Percentiles rank a stretch among this genome's conserved stretches.
phyloP scores from a whole-genome alignment of 1,140 invertebrate species.

The Apis laboriosa region DNA sequence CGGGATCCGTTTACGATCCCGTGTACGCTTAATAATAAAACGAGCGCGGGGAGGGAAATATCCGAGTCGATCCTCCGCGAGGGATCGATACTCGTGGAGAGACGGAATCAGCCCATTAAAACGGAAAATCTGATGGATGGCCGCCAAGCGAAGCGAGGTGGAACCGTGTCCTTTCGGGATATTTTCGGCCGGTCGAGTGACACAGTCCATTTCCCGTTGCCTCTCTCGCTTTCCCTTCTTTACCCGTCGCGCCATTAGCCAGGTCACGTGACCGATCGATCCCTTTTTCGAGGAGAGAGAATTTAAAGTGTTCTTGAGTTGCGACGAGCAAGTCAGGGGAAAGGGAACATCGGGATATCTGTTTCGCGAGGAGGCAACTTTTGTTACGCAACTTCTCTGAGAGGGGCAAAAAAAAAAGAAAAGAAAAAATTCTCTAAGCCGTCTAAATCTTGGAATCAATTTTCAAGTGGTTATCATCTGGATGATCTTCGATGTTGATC shows the following conservation, averaged over 20 bases:
- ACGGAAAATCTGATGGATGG: conserved; percentile 13
- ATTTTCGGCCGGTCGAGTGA: background rate
- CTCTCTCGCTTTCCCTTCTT: background rate
- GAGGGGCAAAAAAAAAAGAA: too few relatives aligned
- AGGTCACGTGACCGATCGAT: conserved; percentile 27
- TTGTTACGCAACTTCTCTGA: too few relatives aligned
- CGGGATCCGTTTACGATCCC: background rate
- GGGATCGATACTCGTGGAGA: background rate
- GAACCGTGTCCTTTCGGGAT: background rate
- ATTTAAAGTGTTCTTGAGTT: conserved; percentile 3
- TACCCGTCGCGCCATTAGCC: conserved; percentile 39
- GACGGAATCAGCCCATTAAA: background rate
- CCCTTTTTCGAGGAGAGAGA: background rate
- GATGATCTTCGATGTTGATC: too few relatives aligned
- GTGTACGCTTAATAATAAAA: conserved; percentile 14
- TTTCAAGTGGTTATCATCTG: too few relatives aligned
- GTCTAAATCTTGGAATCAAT: too few relatives aligned
- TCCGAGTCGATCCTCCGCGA: conserved; percentile 16
- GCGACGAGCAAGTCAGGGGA: background rate
- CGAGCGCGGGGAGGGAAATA: background rate
- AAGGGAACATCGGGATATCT: background rate
- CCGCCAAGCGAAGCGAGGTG: background rate
- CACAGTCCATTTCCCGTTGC: conserved; percentile 30
- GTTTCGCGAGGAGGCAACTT: too few relatives aligned
- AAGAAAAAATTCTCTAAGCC: too few relatives aligned